Evolutionary conservation across 2,888 invertebrate species (phyloP).

Genomic region (Ariolimax columbianus): DNA sequence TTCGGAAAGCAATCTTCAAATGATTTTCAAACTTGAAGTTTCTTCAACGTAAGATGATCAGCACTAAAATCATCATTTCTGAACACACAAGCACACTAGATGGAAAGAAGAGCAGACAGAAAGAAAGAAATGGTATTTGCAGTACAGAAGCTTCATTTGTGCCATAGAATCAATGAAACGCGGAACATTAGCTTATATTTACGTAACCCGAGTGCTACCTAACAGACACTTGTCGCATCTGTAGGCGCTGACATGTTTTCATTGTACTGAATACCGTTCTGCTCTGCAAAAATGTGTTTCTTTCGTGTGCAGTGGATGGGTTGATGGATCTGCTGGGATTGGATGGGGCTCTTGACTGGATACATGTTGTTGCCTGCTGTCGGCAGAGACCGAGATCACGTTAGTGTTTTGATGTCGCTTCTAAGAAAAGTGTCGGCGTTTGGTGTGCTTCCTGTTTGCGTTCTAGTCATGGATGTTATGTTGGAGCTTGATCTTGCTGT

Average conservation of each 20-base stretch:
- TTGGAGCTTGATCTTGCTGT: no score
- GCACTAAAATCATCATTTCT: not conserved
- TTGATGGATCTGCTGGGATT: slow-evolving; percentile 5
- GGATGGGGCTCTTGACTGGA: slow-evolving; percentile 5
- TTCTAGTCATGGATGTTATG: no score
- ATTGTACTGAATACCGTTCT: not conserved
- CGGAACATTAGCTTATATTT: not conserved
- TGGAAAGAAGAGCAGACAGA: not conserved
- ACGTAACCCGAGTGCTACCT: not conserved
- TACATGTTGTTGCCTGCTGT: slow-evolving; percentile 1
- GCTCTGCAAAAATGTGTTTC: not conserved
- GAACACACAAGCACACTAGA: not conserved
- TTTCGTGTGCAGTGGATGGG: not conserved
- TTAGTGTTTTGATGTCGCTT: slow-evolving; percentile 13
- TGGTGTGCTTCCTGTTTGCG: no score
- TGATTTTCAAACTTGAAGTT: not conserved
- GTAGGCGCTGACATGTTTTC: not conserved
- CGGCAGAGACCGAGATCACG: slow-evolving; percentile 1
- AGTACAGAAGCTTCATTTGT: not conserved
- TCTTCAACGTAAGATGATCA: not conserved
- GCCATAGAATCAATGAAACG: not conserved
- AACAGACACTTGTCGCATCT: not conserved
- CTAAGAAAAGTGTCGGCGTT: not conserved
- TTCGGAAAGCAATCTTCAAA: not conserved
- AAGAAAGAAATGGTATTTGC: not conserved